These are phyloP conservation scores for Paratilapia polleni DNA, from an alignment of 2,113 vertebrate species.

Conservation along the genomic window DNA sequence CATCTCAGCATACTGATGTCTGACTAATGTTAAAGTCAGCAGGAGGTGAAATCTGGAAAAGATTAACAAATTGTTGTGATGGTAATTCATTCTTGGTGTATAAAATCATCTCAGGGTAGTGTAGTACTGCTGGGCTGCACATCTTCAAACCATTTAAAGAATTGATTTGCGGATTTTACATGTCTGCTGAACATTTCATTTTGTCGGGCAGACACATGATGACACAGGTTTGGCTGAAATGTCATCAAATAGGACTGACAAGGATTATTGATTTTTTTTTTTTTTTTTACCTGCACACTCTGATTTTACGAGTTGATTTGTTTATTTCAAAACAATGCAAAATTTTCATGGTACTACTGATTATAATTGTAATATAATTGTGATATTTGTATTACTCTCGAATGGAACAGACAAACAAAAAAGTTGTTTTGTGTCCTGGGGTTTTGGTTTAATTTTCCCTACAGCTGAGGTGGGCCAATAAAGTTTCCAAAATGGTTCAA, in stretches of 20 bases:
- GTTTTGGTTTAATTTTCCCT: no score
- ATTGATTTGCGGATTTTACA: slow-evolving; percentile 57
- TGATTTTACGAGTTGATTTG: background rate
- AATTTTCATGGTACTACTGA: no score
- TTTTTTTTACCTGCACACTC: background rate
- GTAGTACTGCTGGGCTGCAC: background rate
- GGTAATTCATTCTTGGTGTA: slow-evolving; percentile 48
- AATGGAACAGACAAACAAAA: no score
- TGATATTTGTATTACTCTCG: no score
- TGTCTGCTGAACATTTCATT: slow-evolving; percentile 80
- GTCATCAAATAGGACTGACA: background rate
- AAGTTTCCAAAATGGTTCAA: no score
- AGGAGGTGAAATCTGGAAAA: slow-evolving; percentile 56
- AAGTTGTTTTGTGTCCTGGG: no score
- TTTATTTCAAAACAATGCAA: no score
- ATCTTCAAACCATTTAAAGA: slow-evolving; percentile 33
- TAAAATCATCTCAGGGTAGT: slow-evolving; percentile 13
- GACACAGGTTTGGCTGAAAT: slow-evolving; percentile 11
- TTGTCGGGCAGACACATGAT: slow-evolving; percentile 44
- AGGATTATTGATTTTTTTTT: background rate
- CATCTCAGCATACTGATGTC: slow-evolving; percentile 56
- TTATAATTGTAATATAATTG: no score
- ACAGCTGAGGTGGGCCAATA: no score
- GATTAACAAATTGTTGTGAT: slow-evolving; percentile 64
- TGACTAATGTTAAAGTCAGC: slow-evolving; percentile 62